Percentiles rank a stretch among this genome's conserved stretches.
Evolutionary conservation across 2,797 vertebrate species (phyloP).

Genomic region (Coreius guichenoti): DNA sequence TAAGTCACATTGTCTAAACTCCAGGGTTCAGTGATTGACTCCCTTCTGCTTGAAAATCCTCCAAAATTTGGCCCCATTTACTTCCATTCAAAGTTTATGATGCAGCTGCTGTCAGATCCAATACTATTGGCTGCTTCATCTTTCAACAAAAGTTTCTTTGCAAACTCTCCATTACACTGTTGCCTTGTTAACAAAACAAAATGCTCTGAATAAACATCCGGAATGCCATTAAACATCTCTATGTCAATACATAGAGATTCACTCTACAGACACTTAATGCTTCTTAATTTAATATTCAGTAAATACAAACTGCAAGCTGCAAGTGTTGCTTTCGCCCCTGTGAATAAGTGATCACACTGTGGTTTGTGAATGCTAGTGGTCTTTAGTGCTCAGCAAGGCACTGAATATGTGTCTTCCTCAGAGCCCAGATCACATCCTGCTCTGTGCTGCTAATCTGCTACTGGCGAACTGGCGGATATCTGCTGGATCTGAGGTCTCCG

Average conservation of each 20-base stretch:
- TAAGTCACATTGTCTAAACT: neutral
- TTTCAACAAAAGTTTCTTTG: no score
- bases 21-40: neutral
- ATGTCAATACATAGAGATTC: neutral
- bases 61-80: neutral
- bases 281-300: conserved; percentile 3
- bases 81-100: neutral
- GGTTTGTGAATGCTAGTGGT: conserved; percentile 10
- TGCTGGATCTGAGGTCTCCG: conserved; percentile 8
- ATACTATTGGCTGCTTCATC: no score
- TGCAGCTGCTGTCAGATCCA: no score
- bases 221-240: no score
- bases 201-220: no score
- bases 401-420: conserved; percentile 25
- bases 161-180: no score
- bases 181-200: no score
- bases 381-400: conserved; percentile 24
- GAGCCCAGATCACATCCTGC: conserved; percentile 9
- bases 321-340: neutral
- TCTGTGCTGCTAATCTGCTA: conserved; percentile 20
- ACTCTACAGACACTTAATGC: neutral
- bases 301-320: neutral
- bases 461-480: conserved; percentile 28
- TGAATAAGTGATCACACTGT: conserved; percentile 5
- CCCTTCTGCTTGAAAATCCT: neutral